Base-by-base conservation (phyloP, 2,888 invertebrate genomes). In the Heliconius cydno region DNA sequence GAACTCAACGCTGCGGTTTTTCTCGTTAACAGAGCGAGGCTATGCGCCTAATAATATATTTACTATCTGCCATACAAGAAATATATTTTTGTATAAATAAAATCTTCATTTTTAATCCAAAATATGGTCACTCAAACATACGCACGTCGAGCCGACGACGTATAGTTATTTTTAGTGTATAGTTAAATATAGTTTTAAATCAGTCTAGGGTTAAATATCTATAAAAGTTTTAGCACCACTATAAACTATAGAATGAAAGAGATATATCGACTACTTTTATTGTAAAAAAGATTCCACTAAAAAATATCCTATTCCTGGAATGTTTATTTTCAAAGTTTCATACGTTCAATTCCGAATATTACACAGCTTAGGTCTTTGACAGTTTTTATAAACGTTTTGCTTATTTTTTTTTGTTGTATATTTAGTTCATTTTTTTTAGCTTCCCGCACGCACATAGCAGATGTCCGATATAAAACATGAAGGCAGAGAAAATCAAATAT, bases 311-410 rank as follows among this genome's bases (percentile, higher is more conserved):
- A 60, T 73, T 60, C 9, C 60, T 38, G 38, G 15, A 73, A 9
- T 60, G 60, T 38, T 38, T 38, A 38, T 73, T 34, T 73, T 73
- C 5, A 73, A 73, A 60, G 73, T 60, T 73, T 60, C 38, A 34
- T 60, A 25, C 57, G 60, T 60, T n/a, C 34, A 38, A 73, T 73
- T 73, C 7, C 60, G 15, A 38, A 73, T 9, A 57, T 34, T 13
- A 57, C 22, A 15, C 28, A 38, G 60, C 22, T 73, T 34, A 60
- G n/a, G 57, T 57, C 60, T 73, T 34, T n/a, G 60, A 28, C 7
- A 73, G 30, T 57, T 72, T 72, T 7, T 57, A 22, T 57, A 30
- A n/a, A 13, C 15, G 12, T 30, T 57, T 30, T 30, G 57, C 12
- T 72, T 57, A 30, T 57, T 38, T 22, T 30, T 22, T 57, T 57